Conservation (phyloP, 2,113 vertebrate species). For the Cinclus mexicanus region DNA sequence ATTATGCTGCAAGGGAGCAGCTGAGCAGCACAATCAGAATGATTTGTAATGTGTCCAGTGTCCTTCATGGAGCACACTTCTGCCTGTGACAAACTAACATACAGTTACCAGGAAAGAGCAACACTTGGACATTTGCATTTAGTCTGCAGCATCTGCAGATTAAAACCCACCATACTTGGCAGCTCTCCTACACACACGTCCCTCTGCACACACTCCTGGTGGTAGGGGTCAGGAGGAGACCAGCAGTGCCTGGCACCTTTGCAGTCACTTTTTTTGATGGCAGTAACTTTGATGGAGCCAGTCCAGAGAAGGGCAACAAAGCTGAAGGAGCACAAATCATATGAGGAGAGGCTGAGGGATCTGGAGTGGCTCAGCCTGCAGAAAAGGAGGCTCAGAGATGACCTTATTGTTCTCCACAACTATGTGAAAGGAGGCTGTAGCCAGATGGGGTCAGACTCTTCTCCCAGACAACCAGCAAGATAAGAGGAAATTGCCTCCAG, state of each 20-base stretch:
- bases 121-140: background rate
- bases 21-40: background rate
- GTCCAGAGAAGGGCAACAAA: background rate
- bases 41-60: too few species aligned
- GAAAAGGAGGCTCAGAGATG: background rate
- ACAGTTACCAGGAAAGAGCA: background rate
- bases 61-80: background rate
- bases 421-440: background rate
- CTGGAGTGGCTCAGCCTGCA: background rate
- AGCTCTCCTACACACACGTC: background rate
- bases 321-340: background rate
- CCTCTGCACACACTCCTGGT: background rate
- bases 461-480: background rate
- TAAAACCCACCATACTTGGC: background rate
- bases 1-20: background rate
- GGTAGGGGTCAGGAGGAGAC: background rate
- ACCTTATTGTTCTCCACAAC: background rate
- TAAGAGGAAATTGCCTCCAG: background rate
- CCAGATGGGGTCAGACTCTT: background rate
- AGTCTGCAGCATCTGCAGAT: background rate
- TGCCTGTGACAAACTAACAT: background rate
- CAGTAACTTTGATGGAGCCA: background rate
- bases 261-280: background rate
- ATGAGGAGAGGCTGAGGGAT: background rate
- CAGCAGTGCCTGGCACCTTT: background rate